These are phyloP conservation scores for Anthonomus grandis DNA, from an alignment of 1,140 invertebrate species.

Conservation along the genomic window DNA sequence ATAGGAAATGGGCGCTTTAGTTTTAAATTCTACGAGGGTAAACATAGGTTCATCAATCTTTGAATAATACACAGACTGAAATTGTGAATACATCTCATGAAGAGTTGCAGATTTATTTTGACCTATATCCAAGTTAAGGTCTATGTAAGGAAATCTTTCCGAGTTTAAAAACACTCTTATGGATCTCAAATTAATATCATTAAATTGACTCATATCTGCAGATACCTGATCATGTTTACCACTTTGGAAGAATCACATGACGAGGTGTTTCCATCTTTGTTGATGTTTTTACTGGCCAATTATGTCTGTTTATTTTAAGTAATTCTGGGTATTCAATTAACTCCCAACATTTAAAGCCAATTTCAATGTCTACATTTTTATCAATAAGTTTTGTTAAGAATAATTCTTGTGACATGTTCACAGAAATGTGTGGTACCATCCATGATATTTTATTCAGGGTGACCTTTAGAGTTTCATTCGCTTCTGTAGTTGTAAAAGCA, in stretches of 20 bases:
- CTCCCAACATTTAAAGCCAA: slow-evolving; percentile 7
- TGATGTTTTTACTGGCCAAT: too few relatives aligned
- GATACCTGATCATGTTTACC: background rate
- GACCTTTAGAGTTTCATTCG: slow-evolving; percentile 2
- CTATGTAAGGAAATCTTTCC: slow-evolving; percentile 5
- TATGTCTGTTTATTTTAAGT: too few relatives aligned
- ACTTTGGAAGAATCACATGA: too few relatives aligned
- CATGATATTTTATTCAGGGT: background rate
- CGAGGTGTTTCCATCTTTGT: too few relatives aligned
- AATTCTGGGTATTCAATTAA: slow-evolving; percentile 2
- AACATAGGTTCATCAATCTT: slow-evolving; percentile 2
- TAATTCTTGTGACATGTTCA: slow-evolving; percentile 11
- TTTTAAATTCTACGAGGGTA: slow-evolving; percentile 1
- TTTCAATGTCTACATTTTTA: slow-evolving; percentile 4
- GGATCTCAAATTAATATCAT: background rate
- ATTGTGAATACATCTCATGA: slow-evolving; percentile 5
- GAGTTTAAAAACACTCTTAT: slow-evolving; percentile 5
- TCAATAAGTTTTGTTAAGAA: slow-evolving; percentile 11
- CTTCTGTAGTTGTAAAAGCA: background rate
- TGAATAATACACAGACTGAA: background rate
- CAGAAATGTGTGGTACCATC: slow-evolving; percentile 5
- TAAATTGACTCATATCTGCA: slow-evolving; percentile 13
- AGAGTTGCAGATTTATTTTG: slow-evolving; percentile 10
- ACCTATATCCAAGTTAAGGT: slow-evolving; percentile 4
- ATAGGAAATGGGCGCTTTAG: background rate